phyloP scores from a whole-genome alignment of 2,797 vertebrate species.

The Platalea minor region DNA sequence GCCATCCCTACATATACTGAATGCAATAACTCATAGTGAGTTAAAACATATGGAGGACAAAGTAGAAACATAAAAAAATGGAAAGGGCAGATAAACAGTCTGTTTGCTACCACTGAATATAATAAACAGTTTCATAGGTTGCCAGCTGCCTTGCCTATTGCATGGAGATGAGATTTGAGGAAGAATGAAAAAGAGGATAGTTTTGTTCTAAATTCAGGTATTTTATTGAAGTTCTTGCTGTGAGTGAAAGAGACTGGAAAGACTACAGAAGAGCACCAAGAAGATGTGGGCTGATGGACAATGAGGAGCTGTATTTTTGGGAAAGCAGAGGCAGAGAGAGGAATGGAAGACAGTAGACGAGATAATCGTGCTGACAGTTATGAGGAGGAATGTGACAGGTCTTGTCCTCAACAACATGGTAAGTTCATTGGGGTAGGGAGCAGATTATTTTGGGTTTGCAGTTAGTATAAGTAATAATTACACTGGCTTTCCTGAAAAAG shows the following conservation, averaged over 20 bases:
- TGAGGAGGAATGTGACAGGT: neutral
- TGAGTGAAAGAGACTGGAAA: neutral
- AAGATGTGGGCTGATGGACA: neutral
- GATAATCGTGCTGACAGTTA: neutral
- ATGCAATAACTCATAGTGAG: neutral
- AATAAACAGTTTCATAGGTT: neutral
- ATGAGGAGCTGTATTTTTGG: neutral
- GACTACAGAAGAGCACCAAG: neutral
- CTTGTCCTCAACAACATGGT: neutral
- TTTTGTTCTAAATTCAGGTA: neutral
- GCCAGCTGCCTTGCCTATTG: neutral
- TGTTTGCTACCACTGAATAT: neutral
- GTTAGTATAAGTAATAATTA: neutral
- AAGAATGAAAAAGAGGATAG: neutral
- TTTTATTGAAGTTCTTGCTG: neutral
- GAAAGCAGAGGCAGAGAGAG: conserved; percentile 21
- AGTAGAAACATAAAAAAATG: neutral
- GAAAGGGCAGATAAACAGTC: neutral
- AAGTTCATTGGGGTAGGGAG: neutral
- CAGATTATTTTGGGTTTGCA: neutral
- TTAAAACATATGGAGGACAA: neutral
- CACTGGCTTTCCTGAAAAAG: neutral
- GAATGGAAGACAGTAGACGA: neutral
- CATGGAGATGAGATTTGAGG: neutral
- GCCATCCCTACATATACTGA: neutral